Evolutionary conservation across 2,888 invertebrate species (phyloP), one percentile per base, ranked within the genome.

Genomic region (Mimachlamys varia): DNA sequence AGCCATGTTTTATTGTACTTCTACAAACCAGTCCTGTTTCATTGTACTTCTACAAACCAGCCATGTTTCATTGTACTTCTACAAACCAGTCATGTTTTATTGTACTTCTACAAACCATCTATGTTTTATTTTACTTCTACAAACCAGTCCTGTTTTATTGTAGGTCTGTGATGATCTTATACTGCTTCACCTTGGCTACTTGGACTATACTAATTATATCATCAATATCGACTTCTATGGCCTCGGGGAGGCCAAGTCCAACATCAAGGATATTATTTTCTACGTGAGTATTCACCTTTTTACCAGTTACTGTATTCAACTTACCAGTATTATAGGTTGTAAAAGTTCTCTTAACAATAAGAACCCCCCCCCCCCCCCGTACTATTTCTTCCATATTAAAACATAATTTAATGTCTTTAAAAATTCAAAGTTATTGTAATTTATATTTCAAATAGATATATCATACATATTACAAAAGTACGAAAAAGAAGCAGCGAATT

Each of bases 131-230:
- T n/a, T n/a, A n/a, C n/a, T n/a, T n/a, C n/a, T n/a, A n/a, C n/a
- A n/a, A n/a, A n/a, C n/a, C n/a, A 44, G 44, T 5, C 4, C 4
- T 44, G 44, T 44, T 44, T 44, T 44, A 44, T 94, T 95, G 94
- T 98, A 98, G 96, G 97, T 97, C 37, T 99, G 99, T 97, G 98
- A 98, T 92, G 98, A 99, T 95, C 98, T 99, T 93, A 98, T 98
- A 93, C 97, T 99, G 0, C 97, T 99, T 89, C 99, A 99, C 97
- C 97, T 99, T 91, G 99, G 99, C 37, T 98, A 98, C 93, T 97
- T 99, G 87, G 98, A 99, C 95, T 99, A 98, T 96, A 98, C 98
- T 0, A 98, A 98, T 96, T 99, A 99, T 96, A 97, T 98, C 89
- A 97, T 99, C 90, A 98, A 98, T 37, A 97, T 99, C 22, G 97